Conservation (phyloP, 2,797 vertebrate species). For the Epinephelus coioides region DNA sequence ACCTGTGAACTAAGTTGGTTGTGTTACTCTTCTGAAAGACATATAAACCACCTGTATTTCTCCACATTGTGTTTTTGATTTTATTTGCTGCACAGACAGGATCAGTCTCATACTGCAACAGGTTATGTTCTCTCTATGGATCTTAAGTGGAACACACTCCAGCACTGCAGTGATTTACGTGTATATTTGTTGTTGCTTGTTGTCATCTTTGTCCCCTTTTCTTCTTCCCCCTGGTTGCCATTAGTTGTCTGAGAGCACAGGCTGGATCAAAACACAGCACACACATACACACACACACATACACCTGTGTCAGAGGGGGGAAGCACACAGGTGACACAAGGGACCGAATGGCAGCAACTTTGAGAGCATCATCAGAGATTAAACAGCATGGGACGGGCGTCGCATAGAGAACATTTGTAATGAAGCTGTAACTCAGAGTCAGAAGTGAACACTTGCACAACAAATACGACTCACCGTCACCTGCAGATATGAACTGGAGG, state of each 20-base stretch:
- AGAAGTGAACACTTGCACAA: conserved; percentile 1
- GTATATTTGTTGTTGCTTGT: conserved; percentile 11
- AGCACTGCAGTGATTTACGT: neutral
- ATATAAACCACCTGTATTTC: too few relatives aligned
- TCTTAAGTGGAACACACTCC: neutral
- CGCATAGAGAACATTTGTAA: conserved; percentile 12
- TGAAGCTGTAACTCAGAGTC: neutral
- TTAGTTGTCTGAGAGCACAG: conserved; percentile 26
- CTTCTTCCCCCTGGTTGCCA: conserved; percentile 19
- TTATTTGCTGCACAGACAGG: too few relatives aligned
- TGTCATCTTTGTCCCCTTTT: conserved; percentile 8
- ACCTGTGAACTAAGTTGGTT: too few relatives aligned
- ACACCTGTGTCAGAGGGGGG: conserved; percentile 21
- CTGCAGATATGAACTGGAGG: neutral
- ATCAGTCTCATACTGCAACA: too few relatives aligned
- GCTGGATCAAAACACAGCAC: conserved; percentile 27
- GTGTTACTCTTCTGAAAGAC: too few relatives aligned
- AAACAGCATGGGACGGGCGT: conserved; percentile 44
- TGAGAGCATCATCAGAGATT: conserved; percentile 24
- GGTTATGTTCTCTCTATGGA: too few relatives aligned
- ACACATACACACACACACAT: neutral
- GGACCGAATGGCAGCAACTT: conserved; percentile 23
- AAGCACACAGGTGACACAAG: conserved; percentile 20
- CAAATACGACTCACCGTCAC: neutral
- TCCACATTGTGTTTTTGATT: too few relatives aligned